Conservation (phyloP, 2,797 vertebrate genomes). For the Rhabdomys pumilio region DNA sequence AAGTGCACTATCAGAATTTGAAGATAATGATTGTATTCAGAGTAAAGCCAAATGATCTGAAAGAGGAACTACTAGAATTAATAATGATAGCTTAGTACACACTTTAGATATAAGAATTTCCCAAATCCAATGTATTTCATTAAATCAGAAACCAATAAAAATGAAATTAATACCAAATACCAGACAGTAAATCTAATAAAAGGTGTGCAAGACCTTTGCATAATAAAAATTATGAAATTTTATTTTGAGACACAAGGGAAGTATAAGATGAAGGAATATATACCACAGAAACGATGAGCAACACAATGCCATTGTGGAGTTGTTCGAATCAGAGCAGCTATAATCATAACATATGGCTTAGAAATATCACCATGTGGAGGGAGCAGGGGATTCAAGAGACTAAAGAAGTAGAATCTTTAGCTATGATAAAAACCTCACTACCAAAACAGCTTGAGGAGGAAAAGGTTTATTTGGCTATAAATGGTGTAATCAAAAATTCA, state of each 20-base stretch:
- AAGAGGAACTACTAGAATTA: slow-evolving; percentile 60
- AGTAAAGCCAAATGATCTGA: slow-evolving; percentile 49
- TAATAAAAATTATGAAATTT: slow-evolving; percentile 32
- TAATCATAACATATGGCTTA: not conserved
- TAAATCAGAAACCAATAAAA: slow-evolving; percentile 56
- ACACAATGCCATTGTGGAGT: not conserved
- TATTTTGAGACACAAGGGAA: slow-evolving; percentile 58
- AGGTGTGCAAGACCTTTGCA: not conserved
- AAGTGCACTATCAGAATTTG: slow-evolving; percentile 31
- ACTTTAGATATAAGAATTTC: slow-evolving; percentile 19
- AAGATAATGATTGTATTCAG: slow-evolving; percentile 51
- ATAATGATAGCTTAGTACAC: slow-evolving; percentile 57
- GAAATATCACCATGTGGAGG: not conserved
- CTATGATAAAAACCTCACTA: too few species aligned
- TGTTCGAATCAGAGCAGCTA: not conserved
- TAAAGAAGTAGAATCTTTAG: not conserved
- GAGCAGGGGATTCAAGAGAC: not conserved
- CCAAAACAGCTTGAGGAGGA: not conserved
- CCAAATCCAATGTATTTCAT: slow-evolving; percentile 61
- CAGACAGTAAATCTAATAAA: slow-evolving; percentile 63
- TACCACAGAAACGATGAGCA: not conserved
- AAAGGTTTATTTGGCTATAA: not conserved
- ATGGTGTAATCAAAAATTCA: slow-evolving; percentile 38
- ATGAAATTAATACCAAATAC: slow-evolving; percentile 66
- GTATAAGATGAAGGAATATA: not conserved